A percentile compares a stretch with the other conserved stretches of the same genome.
Evolutionary conservation across 2,888 invertebrate species (phyloP).

Genomic region (Eulithis prunata): DNA sequence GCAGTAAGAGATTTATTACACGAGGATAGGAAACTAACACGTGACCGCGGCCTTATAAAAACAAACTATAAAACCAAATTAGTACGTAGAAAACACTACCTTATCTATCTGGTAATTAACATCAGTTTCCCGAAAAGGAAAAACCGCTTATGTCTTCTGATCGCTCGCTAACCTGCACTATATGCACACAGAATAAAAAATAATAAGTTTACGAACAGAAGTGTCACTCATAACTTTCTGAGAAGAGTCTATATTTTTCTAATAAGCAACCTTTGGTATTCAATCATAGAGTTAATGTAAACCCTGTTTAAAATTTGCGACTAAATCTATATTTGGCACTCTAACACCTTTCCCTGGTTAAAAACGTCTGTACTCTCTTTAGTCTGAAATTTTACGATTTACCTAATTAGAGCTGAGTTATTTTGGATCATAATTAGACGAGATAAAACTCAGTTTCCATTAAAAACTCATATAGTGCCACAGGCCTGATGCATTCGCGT

Average conservation of each 20-base stretch:
- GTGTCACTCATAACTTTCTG: not conserved
- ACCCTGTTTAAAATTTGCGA: too few species aligned
- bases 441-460: conserved; percentile 15
- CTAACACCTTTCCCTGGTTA: too few species aligned
- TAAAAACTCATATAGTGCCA: conserved; percentile 6
- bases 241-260: not conserved
- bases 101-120: conserved; percentile 69
- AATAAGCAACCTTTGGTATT: not conserved
- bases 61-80: conserved; percentile 56
- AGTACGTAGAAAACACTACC: conserved; percentile 63
- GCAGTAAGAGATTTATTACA: conserved; percentile 81
- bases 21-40: conserved; percentile 79
- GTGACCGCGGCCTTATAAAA: conserved; percentile 64
- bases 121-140: conserved; percentile 58
- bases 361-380: too few species aligned
- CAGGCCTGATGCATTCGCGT: conserved; percentile 61
- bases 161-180: conserved; percentile 60
- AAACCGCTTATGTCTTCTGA: conserved; percentile 56
- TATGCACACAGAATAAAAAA: conserved; percentile 59
- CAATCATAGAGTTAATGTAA: too few species aligned
- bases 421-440: not conserved
- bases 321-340: too few species aligned
- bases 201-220: not conserved
- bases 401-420: not conserved
- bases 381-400: too few species aligned